A percentile compares a stretch with the other conserved stretches of the same genome.
Evolutionary conservation across 2,113 vertebrate species (phyloP).

Genomic region (Dasypus novemcinctus): DNA sequence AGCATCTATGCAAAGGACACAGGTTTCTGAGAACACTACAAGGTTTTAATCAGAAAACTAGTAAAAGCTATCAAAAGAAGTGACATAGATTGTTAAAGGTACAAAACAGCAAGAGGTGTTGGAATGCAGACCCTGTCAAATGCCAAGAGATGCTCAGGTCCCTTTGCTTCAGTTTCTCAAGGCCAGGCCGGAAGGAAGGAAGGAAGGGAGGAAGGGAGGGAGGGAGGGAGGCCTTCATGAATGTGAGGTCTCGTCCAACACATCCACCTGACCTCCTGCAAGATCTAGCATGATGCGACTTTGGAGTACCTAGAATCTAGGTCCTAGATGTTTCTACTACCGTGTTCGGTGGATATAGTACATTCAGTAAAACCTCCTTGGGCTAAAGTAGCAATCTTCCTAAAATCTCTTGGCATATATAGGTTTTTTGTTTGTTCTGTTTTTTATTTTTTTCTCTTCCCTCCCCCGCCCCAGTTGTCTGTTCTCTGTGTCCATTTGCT

Average conservation of each 20-base stretch:
- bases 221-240: not conserved
- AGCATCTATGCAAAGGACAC: not conserved
- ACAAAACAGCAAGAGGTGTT: not conserved
- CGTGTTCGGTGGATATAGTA: not conserved
- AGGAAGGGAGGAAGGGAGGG: not conserved
- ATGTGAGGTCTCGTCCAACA: not conserved
- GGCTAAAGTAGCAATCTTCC: not conserved
- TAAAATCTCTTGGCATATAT: not conserved
- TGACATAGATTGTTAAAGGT: not conserved
- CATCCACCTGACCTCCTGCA: not conserved
- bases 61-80: not conserved
- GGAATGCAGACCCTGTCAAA: not conserved
- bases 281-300: not conserved
- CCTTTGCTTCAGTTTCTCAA: not conserved
- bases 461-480: too few species aligned
- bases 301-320: not conserved
- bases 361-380: not conserved
- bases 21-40: not conserved
- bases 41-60: slow-evolving; percentile 2
- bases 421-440: too few species aligned
- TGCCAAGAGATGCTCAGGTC: not conserved
- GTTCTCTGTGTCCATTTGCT: too few species aligned
- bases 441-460: too few species aligned
- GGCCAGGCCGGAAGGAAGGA: not conserved
- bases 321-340: not conserved